Base-by-base conservation (phyloP, 2,113 vertebrate species). In the Epinephelus cyanopodus region DNA sequence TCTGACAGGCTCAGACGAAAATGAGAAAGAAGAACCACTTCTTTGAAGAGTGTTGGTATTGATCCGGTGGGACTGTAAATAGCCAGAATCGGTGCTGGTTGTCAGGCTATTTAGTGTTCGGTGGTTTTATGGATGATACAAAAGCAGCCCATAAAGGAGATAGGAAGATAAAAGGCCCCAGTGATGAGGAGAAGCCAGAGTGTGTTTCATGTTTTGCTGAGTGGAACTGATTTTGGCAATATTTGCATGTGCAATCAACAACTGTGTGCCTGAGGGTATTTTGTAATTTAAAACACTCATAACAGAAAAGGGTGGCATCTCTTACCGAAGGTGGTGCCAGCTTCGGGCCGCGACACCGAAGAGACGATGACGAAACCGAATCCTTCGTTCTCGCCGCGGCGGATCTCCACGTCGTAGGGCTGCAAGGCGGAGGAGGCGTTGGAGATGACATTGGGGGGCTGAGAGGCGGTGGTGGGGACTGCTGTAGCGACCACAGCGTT, bases 321-420 rank as follows among this genome's bases (percentile, higher is more conserved):
- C 98, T 97, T 93, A 99, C 98, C 98, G 0, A 99, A 99, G 2
- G 97, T 99, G 0, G 98, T 99, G 80, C 98, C 98, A 0, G 98
- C 96, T 84, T 99, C 98, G 0, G 98, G 98, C 77, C 98, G 92
- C 69, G 98, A 99, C 89, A 99, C 98, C 0, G 98, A 99, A 0
- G 98, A 99, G 62, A 99, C 98, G 27, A 99, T 99, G 94, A 99
- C 98, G 0, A 99, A 99, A 23, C 98, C 98, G 0, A 99, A 99
- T 18, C 98, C 98, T 88, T 99, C 98, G 0, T 95, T 99, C 90
- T 99, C 98, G 0, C 98, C 98, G 0, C 98, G 97, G 67, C 95
- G 96, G 93, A 99, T 99, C 87, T 99, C 98, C 48, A 99, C 98
- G 0, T 99, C 98, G 0, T 99, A 99, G 45, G 98, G 98, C 93